A percentile compares a stretch with the other conserved stretches of the same genome.
Evolutionary conservation across 2,888 invertebrate genomes (phyloP).

Genomic region (Luffia ferchaultella): DNA sequence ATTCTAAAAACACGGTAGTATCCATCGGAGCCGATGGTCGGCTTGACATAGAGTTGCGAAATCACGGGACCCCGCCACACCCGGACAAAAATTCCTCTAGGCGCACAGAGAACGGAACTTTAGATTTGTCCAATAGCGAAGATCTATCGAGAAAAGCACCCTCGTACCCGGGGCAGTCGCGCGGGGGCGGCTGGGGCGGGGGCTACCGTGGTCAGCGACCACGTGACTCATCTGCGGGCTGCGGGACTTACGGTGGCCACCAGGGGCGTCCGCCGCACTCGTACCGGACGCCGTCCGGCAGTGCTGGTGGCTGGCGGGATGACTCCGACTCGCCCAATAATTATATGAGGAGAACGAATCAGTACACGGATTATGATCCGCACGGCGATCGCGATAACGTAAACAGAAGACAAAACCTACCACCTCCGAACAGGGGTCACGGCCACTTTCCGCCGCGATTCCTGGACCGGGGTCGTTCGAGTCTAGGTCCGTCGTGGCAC

Average conservation of each 20-base stretch:
- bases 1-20: conserved; percentile 69
- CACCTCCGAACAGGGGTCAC: conserved; percentile 3
- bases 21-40: conserved; percentile 70
- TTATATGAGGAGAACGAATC: neutral
- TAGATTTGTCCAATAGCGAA: conserved; percentile 29
- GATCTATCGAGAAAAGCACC: conserved; percentile 60
- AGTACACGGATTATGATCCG: neutral
- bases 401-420: neutral
- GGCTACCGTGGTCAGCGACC: conserved; percentile 44
- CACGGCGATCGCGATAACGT: neutral
- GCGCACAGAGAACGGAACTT: conserved; percentile 13
- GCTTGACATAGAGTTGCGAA: conserved; percentile 55
- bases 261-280: conserved; percentile 23
- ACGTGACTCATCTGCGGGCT: conserved; percentile 20
- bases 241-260: conserved; percentile 21
- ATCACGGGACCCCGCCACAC: conserved; percentile 7
- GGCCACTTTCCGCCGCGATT: conserved; percentile 7
- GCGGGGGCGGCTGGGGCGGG: conserved; percentile 52
- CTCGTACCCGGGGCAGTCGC: conserved; percentile 68
- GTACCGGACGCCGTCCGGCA: conserved; percentile 4
- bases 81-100: conserved; percentile 3
- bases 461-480: conserved; percentile 15
- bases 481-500: conserved; percentile 25
- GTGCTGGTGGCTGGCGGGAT: neutral
- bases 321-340: neutral